A percentile compares a stretch with the other conserved stretches of the same genome.
phyloP scores from a whole-genome alignment of 35 echinoderm and acorn worm genomes.

The Strongylocentrotus purpuratus region DNA sequence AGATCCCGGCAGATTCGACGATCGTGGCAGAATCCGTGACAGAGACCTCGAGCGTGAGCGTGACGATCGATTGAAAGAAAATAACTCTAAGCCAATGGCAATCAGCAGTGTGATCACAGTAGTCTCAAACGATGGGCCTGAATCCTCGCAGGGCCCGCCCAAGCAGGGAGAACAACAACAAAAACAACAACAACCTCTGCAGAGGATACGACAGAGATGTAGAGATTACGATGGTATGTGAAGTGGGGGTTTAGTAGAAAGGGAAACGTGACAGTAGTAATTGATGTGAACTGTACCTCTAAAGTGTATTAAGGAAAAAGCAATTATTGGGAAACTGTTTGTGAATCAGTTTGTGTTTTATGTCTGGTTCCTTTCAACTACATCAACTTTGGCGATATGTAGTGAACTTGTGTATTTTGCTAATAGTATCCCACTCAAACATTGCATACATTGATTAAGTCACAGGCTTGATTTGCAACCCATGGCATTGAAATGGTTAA shows the following conservation, averaged over 20 bases:
- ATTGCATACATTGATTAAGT: not conserved
- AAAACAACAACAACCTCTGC: not conserved
- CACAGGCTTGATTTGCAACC: not conserved
- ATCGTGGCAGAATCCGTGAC: conserved; percentile 5
- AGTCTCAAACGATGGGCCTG: conserved; percentile 39
- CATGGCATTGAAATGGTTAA: not conserved
- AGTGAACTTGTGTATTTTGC: too few relatives aligned
- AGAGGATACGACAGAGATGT: conserved; percentile 54
- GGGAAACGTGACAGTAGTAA: not conserved
- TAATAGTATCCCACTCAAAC: not conserved
- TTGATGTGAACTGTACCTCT: not conserved
- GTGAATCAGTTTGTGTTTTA: not conserved
- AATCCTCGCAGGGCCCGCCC: not conserved
- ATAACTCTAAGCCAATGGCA: not conserved
- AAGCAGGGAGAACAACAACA: not conserved
- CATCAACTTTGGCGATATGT: not conserved
- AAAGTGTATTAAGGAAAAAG: too few relatives aligned
- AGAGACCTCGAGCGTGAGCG: conserved; percentile 20
- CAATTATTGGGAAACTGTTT: too few relatives aligned
- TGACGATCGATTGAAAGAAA: not conserved
- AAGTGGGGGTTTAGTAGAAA: not conserved
- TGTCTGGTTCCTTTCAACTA: not conserved
- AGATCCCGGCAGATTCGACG: conserved; percentile 7
- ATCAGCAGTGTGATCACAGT: conserved; percentile 67
- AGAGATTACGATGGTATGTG: conserved; percentile 76